Percentiles rank a stretch among this genome's conserved stretches.
phyloP scores from a whole-genome alignment of 2,797 vertebrate genomes.

The Oryzias dopingdopingensis region DNA sequence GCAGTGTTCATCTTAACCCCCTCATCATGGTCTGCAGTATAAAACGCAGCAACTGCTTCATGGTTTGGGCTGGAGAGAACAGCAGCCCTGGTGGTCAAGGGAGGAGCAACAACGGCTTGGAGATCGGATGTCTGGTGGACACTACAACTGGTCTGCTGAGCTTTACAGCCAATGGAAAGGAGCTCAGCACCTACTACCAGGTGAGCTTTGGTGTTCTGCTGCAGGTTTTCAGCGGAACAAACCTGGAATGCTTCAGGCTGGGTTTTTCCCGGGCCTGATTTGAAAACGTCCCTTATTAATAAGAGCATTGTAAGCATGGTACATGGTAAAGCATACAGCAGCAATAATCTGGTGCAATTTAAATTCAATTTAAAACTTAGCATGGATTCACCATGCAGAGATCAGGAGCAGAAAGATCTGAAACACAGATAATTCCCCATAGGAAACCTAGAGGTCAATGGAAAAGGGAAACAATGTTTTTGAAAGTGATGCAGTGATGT shows the following conservation, averaged over 20 bases:
- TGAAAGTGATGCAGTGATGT: no score
- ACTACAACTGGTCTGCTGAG: constrained; percentile 87
- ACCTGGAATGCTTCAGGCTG: not conserved
- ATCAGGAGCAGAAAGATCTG: no score
- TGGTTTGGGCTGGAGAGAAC: constrained; percentile 95
- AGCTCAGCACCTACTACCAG: constrained; percentile 91
- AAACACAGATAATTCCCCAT: no score
- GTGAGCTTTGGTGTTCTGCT: constrained; percentile 51
- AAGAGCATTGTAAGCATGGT: no score
- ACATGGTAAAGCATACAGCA: no score
- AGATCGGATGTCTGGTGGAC: constrained; percentile 92
- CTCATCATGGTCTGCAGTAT: constrained; percentile 76
- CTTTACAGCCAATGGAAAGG: constrained; percentile 93
- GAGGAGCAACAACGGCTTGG: constrained; percentile 90
- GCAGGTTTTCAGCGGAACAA: not conserved
- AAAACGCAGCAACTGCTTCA: constrained; percentile 97
- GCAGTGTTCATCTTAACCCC: no score
- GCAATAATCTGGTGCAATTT: no score
- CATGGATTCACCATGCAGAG: no score
- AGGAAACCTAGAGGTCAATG: no score
- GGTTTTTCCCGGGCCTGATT: not conserved
- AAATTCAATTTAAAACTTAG: no score
- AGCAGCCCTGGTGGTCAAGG: constrained; percentile 86
- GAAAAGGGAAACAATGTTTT: no score
- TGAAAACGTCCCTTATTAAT: not conserved